Evolutionary conservation across 92 coral and sea anemone species (phyloP), one percentile per base, ranked within the genome.

Genomic region (Epizoanthus illoricatus): DNA sequence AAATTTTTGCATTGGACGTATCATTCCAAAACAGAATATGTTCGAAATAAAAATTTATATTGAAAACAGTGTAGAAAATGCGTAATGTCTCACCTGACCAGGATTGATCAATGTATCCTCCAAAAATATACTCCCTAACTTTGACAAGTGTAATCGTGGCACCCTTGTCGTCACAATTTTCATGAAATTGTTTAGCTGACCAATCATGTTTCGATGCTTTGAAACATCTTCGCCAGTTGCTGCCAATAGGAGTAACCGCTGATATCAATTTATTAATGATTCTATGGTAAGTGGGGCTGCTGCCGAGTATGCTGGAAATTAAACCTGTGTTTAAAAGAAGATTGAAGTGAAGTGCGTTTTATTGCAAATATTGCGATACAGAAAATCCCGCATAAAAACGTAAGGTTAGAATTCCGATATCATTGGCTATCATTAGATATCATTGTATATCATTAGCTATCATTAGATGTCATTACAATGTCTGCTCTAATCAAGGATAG

Each of bases 101-200:
- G 9, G 82, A 17, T 19, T 62, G 0, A 63, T 78, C 82, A 18
- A 78, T 78, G 10, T 78, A 78, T 42, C 82, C 82, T 43, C 82
- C 82, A 64, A 78, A 78, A n/a, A 78, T 78, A 15, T 78, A 78
- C 59, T 62, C 54, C 49, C 82, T 39, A 7, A 78, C 82, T 62
- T 63, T 78, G 5, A 78, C 82, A 33, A 78, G 41, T 42, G 82
- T 78, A 19, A 78, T 70, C 5, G 82, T 78, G 15, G 72, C 61
- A 3, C 71, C 59, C 62, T 78, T 78, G 0, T 20, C n/a, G n/a
- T 63, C 61, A 63, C 82, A 78, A 3, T 24, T 21, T 10, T 11
- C 7, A 23, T 78, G 82, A 21, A 78, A 78, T 19, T 78, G 41
- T 7, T 42, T 5, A 1, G 82, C 58, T 45, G 82, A 78, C 82